These are phyloP conservation scores for Empis livida DNA, from an alignment of 2,888 invertebrate species.

Conservation along the genomic window DNA sequence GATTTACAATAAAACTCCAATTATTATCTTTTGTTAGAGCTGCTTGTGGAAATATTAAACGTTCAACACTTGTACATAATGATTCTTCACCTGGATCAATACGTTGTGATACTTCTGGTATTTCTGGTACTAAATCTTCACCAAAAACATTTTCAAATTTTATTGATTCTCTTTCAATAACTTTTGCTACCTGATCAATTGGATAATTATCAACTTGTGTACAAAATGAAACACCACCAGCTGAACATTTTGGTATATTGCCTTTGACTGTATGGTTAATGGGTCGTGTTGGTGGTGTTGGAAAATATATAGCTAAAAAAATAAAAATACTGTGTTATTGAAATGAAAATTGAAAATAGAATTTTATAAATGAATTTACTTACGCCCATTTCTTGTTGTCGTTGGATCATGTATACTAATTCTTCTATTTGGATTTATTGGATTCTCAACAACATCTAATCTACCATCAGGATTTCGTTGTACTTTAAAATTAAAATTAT, in stretches of 20 bases:
- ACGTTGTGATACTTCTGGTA: constrained; percentile 38
- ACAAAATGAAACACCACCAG: constrained; percentile 31
- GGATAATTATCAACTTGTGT: constrained; percentile 37
- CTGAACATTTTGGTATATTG: neutral
- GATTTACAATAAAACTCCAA: constrained; percentile 59
- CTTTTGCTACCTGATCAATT: constrained; percentile 24
- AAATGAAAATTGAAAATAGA: neutral
- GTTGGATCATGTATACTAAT: too few species aligned
- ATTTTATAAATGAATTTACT: too few species aligned
- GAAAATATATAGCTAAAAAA: neutral
- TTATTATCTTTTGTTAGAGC: constrained; percentile 46
- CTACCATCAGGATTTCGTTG: neutral
- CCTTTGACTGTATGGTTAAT: neutral
- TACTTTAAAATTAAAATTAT: neutral
- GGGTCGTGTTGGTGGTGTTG: neutral
- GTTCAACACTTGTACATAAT: constrained; percentile 35
- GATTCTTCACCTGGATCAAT: constrained; percentile 32
- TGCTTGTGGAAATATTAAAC: constrained; percentile 45
- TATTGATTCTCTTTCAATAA: constrained; percentile 16
- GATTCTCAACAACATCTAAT: neutral
- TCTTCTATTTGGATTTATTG: too few species aligned
- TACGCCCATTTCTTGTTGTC: too few species aligned
- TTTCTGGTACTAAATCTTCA: constrained; percentile 26
- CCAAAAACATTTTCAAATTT: constrained; percentile 28
- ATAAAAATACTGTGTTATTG: too few species aligned